phyloP scores from a whole-genome alignment of 1,140 invertebrate species.

The Macrotrachela quadricornifera region DNA sequence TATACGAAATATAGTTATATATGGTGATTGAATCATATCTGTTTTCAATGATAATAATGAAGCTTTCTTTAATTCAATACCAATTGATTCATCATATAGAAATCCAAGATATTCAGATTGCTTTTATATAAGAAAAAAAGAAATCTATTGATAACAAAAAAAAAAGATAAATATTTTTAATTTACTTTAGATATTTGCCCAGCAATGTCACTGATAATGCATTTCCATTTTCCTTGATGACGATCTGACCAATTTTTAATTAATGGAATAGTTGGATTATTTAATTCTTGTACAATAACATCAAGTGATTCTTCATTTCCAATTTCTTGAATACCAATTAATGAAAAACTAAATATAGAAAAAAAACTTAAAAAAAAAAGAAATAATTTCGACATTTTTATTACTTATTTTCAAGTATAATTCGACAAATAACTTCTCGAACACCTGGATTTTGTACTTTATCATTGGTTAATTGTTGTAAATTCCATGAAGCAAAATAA shows the following conservation, averaged over 20 bases:
- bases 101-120: slow-evolving; percentile 23
- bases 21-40: too few species aligned
- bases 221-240: too few species aligned
- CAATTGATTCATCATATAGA: slow-evolving; percentile 23
- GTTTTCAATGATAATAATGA: slow-evolving; percentile 12
- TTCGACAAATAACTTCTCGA: slow-evolving; percentile 52
- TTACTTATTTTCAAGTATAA: slow-evolving; percentile 56
- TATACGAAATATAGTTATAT: too few species aligned
- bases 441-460: slow-evolving; percentile 55
- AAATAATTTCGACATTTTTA: too few species aligned
- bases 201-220: too few species aligned
- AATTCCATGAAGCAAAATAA: slow-evolving; percentile 51
- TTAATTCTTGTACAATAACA: slow-evolving; percentile 37
- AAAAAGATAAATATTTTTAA: too few species aligned
- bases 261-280: slow-evolving; percentile 38
- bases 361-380: not conserved
- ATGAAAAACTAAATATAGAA: slow-evolving; percentile 21
- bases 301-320: slow-evolving; percentile 40
- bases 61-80: slow-evolving; percentile 17
- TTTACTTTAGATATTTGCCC: too few species aligned
- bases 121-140: slow-evolving; percentile 13
- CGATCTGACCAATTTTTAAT: too few species aligned
- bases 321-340: slow-evolving; percentile 51
- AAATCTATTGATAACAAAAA: too few species aligned
- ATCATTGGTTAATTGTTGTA: slow-evolving; percentile 44